Evolutionary conservation across 2,113 vertebrate species (phyloP).

Genomic region (Centropus bengalensis): DNA sequence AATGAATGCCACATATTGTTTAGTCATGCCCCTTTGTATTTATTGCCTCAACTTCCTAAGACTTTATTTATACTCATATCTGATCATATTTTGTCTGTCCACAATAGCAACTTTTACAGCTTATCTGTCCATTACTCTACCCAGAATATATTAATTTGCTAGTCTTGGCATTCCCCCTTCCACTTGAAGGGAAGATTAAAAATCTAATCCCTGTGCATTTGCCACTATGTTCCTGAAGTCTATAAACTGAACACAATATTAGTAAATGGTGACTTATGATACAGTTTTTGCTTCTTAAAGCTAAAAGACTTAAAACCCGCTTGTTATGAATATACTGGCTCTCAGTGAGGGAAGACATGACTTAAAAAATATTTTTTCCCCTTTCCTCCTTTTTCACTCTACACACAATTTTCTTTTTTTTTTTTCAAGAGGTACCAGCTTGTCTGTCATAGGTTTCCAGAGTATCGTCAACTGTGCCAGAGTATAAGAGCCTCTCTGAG

Average conservation of each 20-base stretch:
- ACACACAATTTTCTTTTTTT: background rate
- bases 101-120: background rate
- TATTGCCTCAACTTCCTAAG: background rate
- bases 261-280: background rate
- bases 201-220: background rate
- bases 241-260: background rate
- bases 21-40: background rate
- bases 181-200: background rate
- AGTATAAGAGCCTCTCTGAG: background rate
- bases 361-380: background rate
- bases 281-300: background rate
- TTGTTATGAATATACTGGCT: background rate
- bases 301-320: background rate
- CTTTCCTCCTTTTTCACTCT: background rate
- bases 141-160: background rate
- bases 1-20: background rate
- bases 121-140: background rate
- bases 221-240: background rate
- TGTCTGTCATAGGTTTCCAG: background rate
- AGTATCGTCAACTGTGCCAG: background rate
- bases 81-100: background rate
- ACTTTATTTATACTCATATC: background rate
- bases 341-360: background rate
- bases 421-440: background rate
- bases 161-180: background rate